These are phyloP conservation scores for Enoplosus armatus DNA, from an alignment of 2,797 vertebrate genomes.

Conservation along the genomic window DNA sequence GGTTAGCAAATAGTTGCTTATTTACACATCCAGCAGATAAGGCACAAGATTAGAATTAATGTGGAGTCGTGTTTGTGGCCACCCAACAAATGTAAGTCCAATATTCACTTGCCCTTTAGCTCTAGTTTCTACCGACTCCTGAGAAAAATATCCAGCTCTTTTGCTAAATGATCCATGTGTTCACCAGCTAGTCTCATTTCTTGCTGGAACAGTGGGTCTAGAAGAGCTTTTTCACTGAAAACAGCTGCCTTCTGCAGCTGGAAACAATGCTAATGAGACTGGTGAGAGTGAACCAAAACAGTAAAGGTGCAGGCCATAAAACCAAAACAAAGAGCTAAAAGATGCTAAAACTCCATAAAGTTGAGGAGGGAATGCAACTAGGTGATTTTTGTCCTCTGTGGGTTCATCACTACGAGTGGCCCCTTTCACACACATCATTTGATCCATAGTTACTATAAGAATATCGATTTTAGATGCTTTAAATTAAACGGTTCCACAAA, in stretches of 20 bases:
- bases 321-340: slow-evolving; percentile 5
- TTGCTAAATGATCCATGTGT: neutral
- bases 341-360: neutral
- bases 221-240: neutral
- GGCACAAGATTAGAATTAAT: neutral
- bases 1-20: neutral
- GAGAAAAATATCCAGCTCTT: neutral
- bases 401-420: neutral
- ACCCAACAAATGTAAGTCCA: neutral
- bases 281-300: neutral
- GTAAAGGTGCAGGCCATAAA: neutral
- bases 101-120: neutral
- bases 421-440: neutral
- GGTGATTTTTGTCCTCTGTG: neutral
- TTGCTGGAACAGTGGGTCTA: neutral
- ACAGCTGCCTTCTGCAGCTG: neutral
- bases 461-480: neutral
- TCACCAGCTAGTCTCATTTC: slow-evolving; percentile 5
- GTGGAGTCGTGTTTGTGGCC: neutral
- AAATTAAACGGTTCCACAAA: slow-evolving; percentile 4
- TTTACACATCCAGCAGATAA: neutral
- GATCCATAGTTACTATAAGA: neutral
- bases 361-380: neutral
- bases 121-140: neutral
- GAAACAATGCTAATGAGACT: neutral